Evolutionary conservation across 2,888 invertebrate genomes (phyloP).

Genomic region (Podotricha telesiphe): DNA sequence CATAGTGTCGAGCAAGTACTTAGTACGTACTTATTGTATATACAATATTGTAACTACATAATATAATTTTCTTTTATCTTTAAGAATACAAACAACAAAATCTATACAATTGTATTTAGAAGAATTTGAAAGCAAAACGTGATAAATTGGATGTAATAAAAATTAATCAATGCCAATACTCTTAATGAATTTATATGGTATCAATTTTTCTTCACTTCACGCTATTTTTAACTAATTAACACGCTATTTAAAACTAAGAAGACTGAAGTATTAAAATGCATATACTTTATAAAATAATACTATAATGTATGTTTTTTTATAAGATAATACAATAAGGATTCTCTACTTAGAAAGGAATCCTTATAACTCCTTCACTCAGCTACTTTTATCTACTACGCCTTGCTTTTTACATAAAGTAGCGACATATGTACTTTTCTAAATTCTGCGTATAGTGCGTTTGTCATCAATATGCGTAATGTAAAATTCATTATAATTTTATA

Average conservation of each 20-base stretch:
- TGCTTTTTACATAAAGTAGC: constrained; percentile 22
- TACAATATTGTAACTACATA: background rate
- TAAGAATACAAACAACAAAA: background rate
- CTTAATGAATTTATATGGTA: too few species aligned
- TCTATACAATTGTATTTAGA: background rate
- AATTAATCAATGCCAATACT: too few species aligned
- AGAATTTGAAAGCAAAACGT: too few species aligned
- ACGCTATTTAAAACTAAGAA: too few species aligned
- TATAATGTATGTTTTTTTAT: constrained; percentile 36
- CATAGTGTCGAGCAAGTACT: constrained; percentile 87
- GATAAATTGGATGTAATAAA: too few species aligned
- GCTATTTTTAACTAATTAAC: too few species aligned
- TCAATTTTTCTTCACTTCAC: too few species aligned
- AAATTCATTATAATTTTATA: constrained; percentile 3
- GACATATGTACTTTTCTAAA: constrained; percentile 17
- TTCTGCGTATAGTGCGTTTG: background rate
- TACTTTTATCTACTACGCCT: constrained; percentile 29
- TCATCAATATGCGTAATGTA: constrained; percentile 17
- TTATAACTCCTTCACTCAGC: constrained; percentile 32
- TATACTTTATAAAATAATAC: too few species aligned
- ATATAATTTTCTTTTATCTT: background rate
- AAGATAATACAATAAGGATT: constrained; percentile 34
- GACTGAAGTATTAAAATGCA: background rate
- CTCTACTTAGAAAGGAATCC: constrained; percentile 36
- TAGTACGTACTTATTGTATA: constrained; percentile 82